phyloP scores from a whole-genome alignment of 2,888 invertebrate species.

The Tenodera sinensis region DNA sequence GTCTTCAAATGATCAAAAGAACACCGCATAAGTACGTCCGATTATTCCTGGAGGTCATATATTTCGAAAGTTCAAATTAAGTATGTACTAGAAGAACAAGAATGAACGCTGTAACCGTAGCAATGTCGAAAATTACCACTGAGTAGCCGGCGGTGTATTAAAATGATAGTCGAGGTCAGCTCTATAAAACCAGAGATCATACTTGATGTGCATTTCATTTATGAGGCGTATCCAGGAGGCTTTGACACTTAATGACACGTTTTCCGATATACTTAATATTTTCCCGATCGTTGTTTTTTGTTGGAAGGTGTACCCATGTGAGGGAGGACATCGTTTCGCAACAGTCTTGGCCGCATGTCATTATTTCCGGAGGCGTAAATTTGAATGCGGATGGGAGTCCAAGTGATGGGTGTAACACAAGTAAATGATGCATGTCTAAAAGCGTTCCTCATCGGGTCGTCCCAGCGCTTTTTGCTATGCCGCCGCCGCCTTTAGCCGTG shows the following conservation, averaged over 20 bases:
- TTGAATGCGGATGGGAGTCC: slow-evolving; percentile 4
- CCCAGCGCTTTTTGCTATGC: neutral
- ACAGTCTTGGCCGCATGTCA: neutral
- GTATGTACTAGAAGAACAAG: neutral
- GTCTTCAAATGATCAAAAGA: too few relatives aligned
- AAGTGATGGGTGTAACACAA: slow-evolving; percentile 4
- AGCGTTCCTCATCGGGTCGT: neutral
- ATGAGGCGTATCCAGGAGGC: neutral
- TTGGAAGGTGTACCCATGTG: neutral
- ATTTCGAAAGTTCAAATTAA: neutral
- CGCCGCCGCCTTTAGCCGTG: neutral
- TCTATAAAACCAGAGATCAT: neutral
- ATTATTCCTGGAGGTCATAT: too few relatives aligned
- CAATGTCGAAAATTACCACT: neutral
- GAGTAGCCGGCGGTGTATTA: neutral
- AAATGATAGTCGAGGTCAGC: neutral
- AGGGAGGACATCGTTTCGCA: neutral
- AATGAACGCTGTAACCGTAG: neutral
- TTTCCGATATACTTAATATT: neutral
- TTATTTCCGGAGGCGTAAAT: slow-evolving; percentile 13
- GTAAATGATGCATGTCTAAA: slow-evolving; percentile 18
- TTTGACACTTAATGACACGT: neutral
- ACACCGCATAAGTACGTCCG: too few relatives aligned
- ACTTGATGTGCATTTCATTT: neutral
- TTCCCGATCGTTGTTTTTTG: neutral